These are phyloP conservation scores for Cavia aperea DNA, from an alignment of 2,113 vertebrate genomes.

Conservation along the genomic window DNA sequence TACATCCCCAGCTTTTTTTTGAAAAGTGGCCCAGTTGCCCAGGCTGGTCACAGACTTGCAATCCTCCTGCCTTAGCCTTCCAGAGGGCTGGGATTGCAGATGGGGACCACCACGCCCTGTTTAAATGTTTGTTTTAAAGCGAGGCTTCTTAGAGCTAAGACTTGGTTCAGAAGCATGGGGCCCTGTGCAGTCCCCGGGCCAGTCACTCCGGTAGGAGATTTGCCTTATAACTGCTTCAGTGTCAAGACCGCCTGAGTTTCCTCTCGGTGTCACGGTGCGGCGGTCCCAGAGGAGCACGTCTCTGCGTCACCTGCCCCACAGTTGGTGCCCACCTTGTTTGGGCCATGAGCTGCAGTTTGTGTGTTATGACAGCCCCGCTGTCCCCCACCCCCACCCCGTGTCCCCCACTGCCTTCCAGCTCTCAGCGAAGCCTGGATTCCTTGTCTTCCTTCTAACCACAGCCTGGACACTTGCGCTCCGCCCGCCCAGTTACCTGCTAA, in stretches of 20 bases:
- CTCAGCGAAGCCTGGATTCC: no score
- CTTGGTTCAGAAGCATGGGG: background rate
- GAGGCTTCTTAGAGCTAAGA: background rate
- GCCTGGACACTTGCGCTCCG: background rate
- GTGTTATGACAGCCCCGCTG: rapidly evolving
- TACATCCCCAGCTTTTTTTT: background rate
- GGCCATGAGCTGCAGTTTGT: no score
- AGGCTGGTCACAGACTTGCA: background rate
- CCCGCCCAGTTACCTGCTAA: background rate
- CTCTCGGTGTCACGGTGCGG: no score
- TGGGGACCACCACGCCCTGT: background rate
- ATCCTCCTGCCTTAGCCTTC: background rate
- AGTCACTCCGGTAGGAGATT: background rate
- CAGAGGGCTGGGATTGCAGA: background rate
- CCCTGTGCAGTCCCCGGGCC: background rate
- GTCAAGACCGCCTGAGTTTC: background rate
- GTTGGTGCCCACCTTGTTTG: rapidly evolving
- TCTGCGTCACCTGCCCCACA: no score
- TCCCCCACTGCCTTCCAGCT: no score
- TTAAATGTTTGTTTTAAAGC: background rate
- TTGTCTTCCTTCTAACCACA: background rate
- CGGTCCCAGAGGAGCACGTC: background rate
- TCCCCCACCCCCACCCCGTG: no score
- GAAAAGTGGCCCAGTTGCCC: background rate
- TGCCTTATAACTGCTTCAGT: rapidly evolving